A percentile compares a stretch with the other conserved stretches of the same genome.
These are phyloP conservation scores for Dryococelus australis DNA, from an alignment of 2,888 invertebrate genomes.

Conservation along the genomic window DNA sequence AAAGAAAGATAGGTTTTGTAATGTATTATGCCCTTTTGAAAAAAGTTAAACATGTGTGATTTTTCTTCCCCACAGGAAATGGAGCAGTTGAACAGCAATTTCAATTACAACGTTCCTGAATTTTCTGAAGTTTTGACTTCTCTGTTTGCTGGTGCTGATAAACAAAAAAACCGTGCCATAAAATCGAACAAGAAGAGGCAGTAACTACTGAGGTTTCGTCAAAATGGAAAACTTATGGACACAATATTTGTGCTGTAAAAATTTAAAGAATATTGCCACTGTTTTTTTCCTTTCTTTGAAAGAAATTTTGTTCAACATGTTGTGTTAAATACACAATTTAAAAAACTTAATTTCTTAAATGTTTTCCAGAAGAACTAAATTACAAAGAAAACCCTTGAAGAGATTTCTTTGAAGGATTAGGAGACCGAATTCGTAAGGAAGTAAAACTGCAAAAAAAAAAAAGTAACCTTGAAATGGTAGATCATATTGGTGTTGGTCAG, in stretches of 20 bases:
- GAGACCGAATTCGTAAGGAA: too few species aligned
- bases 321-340: too few species aligned
- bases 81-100: constrained; percentile 87
- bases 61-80: constrained; percentile 68
- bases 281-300: too few species aligned
- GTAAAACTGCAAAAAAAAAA: too few species aligned
- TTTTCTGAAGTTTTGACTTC: constrained; percentile 94
- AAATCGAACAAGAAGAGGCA: constrained; percentile 59
- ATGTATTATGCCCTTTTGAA: neutral
- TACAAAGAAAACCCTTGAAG: too few species aligned
- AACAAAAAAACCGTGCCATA: constrained; percentile 60
- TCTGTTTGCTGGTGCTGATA: constrained; percentile 77
- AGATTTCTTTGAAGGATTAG: too few species aligned
- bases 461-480: too few species aligned
- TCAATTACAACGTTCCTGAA: constrained; percentile 89
- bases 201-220: constrained; percentile 47
- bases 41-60: neutral
- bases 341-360: too few species aligned
- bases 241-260: constrained; percentile 24
- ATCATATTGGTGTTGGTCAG: too few species aligned
- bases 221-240: neutral
- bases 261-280: neutral
- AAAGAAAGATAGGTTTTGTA: neutral
- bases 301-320: too few species aligned
- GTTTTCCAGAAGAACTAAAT: too few species aligned